phyloP scores from a whole-genome alignment of 2,113 vertebrate species.

The Perca flavescens region DNA sequence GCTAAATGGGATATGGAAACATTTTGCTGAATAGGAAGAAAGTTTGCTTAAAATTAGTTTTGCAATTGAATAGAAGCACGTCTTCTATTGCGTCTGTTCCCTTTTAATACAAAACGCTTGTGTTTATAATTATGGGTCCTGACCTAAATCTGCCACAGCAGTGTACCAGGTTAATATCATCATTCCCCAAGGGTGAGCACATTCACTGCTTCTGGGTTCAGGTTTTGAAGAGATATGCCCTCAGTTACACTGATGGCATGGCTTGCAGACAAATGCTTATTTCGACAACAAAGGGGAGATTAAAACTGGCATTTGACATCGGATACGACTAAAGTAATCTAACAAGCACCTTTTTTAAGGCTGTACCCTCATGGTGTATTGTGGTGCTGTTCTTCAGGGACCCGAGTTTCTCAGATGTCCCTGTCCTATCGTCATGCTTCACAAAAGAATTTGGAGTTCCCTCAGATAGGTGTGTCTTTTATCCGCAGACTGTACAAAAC shows the following conservation, averaged over 20 bases:
- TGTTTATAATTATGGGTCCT: conserved; percentile 17
- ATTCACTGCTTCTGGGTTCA: conserved; percentile 15
- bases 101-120: not conserved
- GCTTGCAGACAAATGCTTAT: conserved; percentile 63
- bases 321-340: conserved; percentile 67
- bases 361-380: conserved; percentile 53
- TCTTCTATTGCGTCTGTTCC: too few species aligned
- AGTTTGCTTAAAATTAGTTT: too few species aligned
- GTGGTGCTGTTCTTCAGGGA: conserved; percentile 62
- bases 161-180: not conserved
- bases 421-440: conserved; percentile 57
- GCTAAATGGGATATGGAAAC: too few species aligned
- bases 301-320: conserved; percentile 76
- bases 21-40: too few species aligned
- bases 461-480: conserved; percentile 75
- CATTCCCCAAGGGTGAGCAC: conserved; percentile 6
- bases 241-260: conserved; percentile 36
- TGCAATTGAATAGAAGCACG: too few species aligned
- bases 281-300: conserved; percentile 61
- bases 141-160: conserved; percentile 33
- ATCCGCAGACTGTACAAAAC: conserved; percentile 60
- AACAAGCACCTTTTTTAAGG: conserved; percentile 56
- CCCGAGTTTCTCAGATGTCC: conserved; percentile 9
- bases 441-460: conserved; percentile 68
- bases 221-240: conserved; percentile 33